Evolutionary conservation across 1,140 invertebrate species (phyloP), one percentile per base, ranked within the genome.

Genomic region (Hesperophylax magnus): DNA sequence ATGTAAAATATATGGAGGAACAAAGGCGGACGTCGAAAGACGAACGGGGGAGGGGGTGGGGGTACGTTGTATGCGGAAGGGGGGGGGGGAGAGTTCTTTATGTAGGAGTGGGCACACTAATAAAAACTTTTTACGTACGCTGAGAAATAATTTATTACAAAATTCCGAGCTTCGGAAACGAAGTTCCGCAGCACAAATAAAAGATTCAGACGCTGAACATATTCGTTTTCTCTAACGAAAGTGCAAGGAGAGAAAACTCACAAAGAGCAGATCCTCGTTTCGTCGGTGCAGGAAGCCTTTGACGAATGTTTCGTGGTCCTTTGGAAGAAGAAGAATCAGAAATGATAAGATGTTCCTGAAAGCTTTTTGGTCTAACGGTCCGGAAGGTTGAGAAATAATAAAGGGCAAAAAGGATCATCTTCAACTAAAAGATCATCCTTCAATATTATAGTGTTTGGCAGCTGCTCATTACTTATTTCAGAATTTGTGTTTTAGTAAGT

Each of bases 181-280:
- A 77, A 77, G 52, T 77, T 77, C 39, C 71, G 9, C n/a, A 17
- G 71, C 58, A 75, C 72, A 77, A 77, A 77, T 77, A 77, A 77
- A 77, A 77, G 58, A 77, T 77, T 77, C 75, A 63, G 56, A 63
- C 24, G 75, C n/a, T 77, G 56, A 77, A 77, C 61, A 77, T 77
- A 63, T 77, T 77, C 58, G 75, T 56, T 47, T 34, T n/a, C 47
- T 31, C 71, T 52, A 2, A 11, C 47, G 2, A 17, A 18, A 56
- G 15, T 47, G 67, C 67, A 71, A 71, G 67, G 67, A 52, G 22
- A 18, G 67, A 53, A 0, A 3, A 3, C 18, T 39, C 69, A 72
- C 47, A 72, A 75, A 75, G 27, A 20, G 71, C 17, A 56, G 27
- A 27, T 8, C 14, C 71, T 75, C 71, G n/a, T 75, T 75, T 75